Evolutionary conservation across 1,140 invertebrate genomes (phyloP).

Genomic region (Schlechtendalia chinensis): DNA sequence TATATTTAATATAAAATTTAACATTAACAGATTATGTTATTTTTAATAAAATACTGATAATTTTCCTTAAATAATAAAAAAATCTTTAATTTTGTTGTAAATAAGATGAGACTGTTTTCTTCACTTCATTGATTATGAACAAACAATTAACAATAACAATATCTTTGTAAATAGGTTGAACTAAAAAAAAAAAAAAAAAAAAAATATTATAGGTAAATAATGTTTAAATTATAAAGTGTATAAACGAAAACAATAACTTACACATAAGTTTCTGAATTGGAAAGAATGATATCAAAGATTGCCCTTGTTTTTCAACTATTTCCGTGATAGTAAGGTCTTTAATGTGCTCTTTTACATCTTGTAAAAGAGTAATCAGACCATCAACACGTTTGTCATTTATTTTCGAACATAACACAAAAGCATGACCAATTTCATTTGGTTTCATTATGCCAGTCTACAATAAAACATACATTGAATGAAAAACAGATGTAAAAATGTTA

Average conservation of each 20-base stretch:
- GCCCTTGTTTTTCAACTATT: slow-evolving; percentile 31
- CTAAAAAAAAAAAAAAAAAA: slow-evolving; percentile 34
- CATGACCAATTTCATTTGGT: slow-evolving; percentile 42
- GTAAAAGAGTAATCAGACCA: slow-evolving; percentile 23
- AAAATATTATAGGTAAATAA: too few relatives aligned
- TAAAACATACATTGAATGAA: neutral
- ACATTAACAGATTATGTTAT: too few relatives aligned
- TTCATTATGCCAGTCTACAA: slow-evolving; percentile 28
- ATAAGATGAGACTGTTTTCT: slow-evolving; percentile 32
- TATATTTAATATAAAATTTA: too few relatives aligned
- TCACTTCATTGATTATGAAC: slow-evolving; percentile 36
- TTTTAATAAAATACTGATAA: neutral
- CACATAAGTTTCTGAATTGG: slow-evolving; percentile 33
- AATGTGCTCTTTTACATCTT: slow-evolving; percentile 15
- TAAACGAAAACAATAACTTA: neutral
- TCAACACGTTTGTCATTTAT: neutral
- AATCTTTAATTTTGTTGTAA: neutral
- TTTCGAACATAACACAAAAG: slow-evolving; percentile 42
- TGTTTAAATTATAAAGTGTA: neutral
- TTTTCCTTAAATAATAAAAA: neutral
- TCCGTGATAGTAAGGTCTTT: slow-evolving; percentile 34
- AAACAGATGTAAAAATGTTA: neutral
- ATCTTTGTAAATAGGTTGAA: slow-evolving; percentile 45
- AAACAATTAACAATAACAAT: slow-evolving; percentile 41
- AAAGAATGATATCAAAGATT: slow-evolving; percentile 38